Percentiles rank a stretch among this genome's conserved stretches.
Conservation (phyloP, 2,888 invertebrate genomes). For the Auanema sp. region DNA sequence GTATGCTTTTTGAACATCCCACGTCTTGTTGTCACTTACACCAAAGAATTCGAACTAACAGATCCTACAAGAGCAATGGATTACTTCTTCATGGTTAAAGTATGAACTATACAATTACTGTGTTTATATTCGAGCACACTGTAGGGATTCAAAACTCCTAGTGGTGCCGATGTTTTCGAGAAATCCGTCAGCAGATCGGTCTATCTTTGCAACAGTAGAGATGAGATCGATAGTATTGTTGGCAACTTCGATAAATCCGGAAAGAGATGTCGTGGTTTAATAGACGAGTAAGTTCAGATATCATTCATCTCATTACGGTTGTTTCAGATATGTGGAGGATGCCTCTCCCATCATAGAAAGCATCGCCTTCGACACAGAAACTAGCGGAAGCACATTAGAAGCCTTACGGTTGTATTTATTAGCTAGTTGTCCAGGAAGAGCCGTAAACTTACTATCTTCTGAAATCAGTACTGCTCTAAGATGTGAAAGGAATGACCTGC, state of each 20-base stretch:
- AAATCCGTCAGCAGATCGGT: constrained; percentile 57
- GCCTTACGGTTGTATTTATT: constrained; percentile 48
- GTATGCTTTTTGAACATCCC: constrained; percentile 56
- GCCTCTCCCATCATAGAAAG: constrained; percentile 47
- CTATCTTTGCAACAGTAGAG: constrained; percentile 45
- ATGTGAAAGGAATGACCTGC: constrained; percentile 20
- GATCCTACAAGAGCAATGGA: constrained; percentile 55
- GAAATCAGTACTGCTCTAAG: constrained; percentile 33
- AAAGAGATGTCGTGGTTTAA: constrained; percentile 44
- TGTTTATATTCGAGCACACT: constrained; percentile 6
- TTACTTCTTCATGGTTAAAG: constrained; percentile 58
- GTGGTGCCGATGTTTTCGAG: constrained; percentile 57
- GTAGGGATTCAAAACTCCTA: constrained; percentile 39
- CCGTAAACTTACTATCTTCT: constrained; percentile 29
- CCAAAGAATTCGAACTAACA: constrained; percentile 57
- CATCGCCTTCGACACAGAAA: constrained; percentile 54
- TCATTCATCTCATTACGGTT: no score
- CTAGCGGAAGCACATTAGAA: constrained; percentile 47
- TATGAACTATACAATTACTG: neutral
- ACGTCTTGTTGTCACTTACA: constrained; percentile 55
- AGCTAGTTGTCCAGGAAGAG: constrained; percentile 31
- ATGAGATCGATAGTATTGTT: constrained; percentile 39
- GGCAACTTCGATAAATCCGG: constrained; percentile 46
- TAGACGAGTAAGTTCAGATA: constrained; percentile 57
- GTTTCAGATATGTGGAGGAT: constrained; percentile 40